Evolutionary conservation across 2,888 invertebrate species (phyloP), one percentile per base, ranked within the genome.

Genomic region (Parnassius smintheus): DNA sequence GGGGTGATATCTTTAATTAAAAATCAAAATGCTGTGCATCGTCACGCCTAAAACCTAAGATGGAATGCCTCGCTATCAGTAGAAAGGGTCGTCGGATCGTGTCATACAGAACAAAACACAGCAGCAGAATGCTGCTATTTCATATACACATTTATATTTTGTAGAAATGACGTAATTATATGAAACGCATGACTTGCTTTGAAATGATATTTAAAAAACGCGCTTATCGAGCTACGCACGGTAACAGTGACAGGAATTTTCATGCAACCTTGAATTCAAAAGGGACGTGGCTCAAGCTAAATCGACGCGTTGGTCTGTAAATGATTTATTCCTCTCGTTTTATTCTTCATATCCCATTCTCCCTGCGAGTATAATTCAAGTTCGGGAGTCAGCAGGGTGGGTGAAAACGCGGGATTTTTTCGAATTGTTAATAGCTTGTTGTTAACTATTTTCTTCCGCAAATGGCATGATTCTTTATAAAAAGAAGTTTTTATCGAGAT

Each of bases 221-320:
- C 9, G 13, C 49, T 13, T 49, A 49, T 8, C 49, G n/a, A 13
- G 49, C 49, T 7, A 49, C 8, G 49, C 49, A 13, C 49, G 51
- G 9, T 51, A 51, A 25, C 51, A 51, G 25, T 51, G 25, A 25
- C 51, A 51, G 25, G 42, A 58, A 49, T 56, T 46, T 56, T 58
- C 56, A 62, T 50, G 13, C 53, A 25, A 56, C 58, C 59, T 56
- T 56, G 62, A 66, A 62, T 61, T 61, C 62, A 50, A 18, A 51
- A 22, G 55, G 56, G 59, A 61, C 62, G 62, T 53, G 61, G 63
- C 63, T 59, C 51, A 51, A 46, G 52, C 64, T n/a, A 68, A 69
- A 70, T 70, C 68, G 70, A 72, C 70, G 73, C 75, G 72, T 66
- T 70, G 73, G 76, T 59, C 73, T 76, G 75, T 76, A 70, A 77